Base-by-base conservation (phyloP, 2,797 vertebrate genomes). In the Microctenopoma lineatum region DNA sequence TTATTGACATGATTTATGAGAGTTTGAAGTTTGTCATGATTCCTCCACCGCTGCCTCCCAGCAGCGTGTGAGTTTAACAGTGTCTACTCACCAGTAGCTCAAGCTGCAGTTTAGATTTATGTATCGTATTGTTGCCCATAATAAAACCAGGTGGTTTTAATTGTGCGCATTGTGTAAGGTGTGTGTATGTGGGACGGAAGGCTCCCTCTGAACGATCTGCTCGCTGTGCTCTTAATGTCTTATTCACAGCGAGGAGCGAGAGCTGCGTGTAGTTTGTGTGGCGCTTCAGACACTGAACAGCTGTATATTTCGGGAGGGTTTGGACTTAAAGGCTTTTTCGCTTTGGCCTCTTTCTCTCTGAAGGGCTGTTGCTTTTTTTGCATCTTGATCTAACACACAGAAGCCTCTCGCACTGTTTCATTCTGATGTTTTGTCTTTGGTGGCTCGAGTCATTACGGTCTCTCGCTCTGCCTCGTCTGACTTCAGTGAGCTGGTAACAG, bases 361-460 rank as follows among this genome's bases (percentile, higher is more conserved):
- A 73, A 71, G 57, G 73, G 63, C 15, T 21, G 26, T 67, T 42
- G 25, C 36, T 25, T 66, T 47, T 21, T 1, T n/a, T 38, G 13
- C 36, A 38, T 65, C 45, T 73, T 58, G 14, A 54, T 70, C 38
- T 39, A 27, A 55, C 48, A 55, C 42, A 47, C 48, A 57, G 18
- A 69, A 21, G 18, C 61, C 27, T 80, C 41, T 65, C 76, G 64
- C 29, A 9, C 38, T 27, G 2, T 36, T 64, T 65, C 45, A 53
- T 53, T 80, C 41, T 82, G 64, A 66, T 78, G 66, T 63, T 70
- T 54, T 62, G 44, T 42, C 55, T 85, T 72, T 63, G 39, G 59
- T 79, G 39, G 29, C 66, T 76, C n/a, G 15, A 59, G 64, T 65
- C 15, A 44, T 67, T 79, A 67, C 66, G 82, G 53, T 36, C 54